Evolutionary conservation across 2,113 vertebrate genomes (phyloP), one percentile per base, ranked within the genome.

Genomic region (Neogobius melanostomus): DNA sequence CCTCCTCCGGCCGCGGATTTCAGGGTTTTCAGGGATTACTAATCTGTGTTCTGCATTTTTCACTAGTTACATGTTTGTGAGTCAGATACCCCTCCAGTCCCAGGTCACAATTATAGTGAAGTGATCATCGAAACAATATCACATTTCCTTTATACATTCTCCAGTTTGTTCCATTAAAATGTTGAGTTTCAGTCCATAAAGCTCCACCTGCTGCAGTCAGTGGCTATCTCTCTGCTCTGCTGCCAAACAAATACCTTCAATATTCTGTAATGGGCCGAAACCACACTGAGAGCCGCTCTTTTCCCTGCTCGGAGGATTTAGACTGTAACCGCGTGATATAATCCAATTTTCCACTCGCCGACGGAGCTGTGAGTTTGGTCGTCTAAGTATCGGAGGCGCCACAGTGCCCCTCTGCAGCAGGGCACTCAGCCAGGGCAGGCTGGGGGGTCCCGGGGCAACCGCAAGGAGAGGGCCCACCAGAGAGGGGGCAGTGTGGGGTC

Each of bases 311-410:
- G 11, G 50, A 83, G 91, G 89, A 90, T 95, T 95, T 92, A 90
- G 73, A 87, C 80, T 76, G 28, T 16, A 85, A 82, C 83, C 72
- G 53, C 80, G 76, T 82, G 77, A 88, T 86, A 74, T 94, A 94
- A 94, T 95, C 93, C 87, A 51, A 28, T 71, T 88, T 90, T 91
- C 90, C 79, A 74, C 85, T 83, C 72, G 47, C 74, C 92, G 91
- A 92, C 43, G 69, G 68, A 92, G 93, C 93, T 90, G 92, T 93
- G 92, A 93, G 89, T 92, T 91, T 93, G 74, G 87, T 36, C 89
- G 92, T 69, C 89, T 92, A 93, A 93, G 92, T 86, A 80, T 85
- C 4, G 49, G 80, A 92, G 94, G 94, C 95, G 94, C 94, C 95
- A 79, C 89, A 79, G 90, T 90, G 93, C 93, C 91, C 53, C 87